Evolutionary conservation across 2,113 vertebrate species (phyloP).

Genomic region (Ceyx cyanopectus): DNA sequence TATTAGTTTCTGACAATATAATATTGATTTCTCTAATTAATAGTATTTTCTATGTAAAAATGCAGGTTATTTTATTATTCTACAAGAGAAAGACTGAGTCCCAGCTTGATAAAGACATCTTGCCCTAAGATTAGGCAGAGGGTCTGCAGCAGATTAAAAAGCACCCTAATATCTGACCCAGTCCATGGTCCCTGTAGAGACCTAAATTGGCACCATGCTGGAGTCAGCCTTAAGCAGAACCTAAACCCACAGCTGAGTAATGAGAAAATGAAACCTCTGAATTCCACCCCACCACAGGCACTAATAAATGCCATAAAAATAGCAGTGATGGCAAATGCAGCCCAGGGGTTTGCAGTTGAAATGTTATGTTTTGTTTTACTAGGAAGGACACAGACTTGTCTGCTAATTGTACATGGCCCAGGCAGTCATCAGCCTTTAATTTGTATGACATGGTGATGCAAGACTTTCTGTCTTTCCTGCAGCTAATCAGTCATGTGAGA

Average conservation of each 20-base stretch:
- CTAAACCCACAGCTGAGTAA: not conserved
- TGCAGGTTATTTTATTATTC: not conserved
- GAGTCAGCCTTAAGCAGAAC: not conserved
- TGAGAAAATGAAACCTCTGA: not conserved
- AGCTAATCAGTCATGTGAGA: not conserved
- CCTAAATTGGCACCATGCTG: not conserved
- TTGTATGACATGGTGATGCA: not conserved
- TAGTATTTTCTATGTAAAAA: not conserved
- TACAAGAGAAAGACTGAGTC: not conserved
- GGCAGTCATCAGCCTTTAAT: not conserved
- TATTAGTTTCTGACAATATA: not conserved
- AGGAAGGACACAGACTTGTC: not conserved
- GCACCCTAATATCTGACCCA: accelerated
- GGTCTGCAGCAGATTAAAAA: not conserved
- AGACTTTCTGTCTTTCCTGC: not conserved
- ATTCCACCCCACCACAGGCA: not conserved
- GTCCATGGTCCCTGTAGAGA: not conserved
- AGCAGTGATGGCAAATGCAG: not conserved
- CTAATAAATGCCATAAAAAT: not conserved
- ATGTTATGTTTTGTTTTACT: not conserved
- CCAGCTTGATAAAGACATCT: not conserved
- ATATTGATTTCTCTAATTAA: not conserved
- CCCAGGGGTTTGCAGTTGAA: accelerated
- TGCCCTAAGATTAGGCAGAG: not conserved
- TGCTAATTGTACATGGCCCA: not conserved